Conservation (phyloP, 2,888 invertebrate species). For the Alitta virens region DNA sequence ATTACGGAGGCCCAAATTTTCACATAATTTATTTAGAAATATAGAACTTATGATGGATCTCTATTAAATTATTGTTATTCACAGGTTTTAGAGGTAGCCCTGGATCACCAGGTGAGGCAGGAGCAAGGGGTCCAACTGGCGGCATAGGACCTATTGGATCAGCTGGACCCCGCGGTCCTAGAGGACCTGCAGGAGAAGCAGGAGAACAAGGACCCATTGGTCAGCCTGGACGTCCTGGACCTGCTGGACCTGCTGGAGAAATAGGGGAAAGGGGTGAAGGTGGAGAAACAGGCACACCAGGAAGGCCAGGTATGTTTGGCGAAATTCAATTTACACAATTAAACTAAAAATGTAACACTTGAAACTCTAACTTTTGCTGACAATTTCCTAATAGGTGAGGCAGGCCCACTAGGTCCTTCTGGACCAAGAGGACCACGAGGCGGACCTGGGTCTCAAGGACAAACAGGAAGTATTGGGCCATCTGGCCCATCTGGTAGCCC, state of each 20-base stretch:
- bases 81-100: neutral
- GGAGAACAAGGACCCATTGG: constrained; percentile 16
- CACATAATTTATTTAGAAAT: no score
- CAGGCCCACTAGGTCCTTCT: constrained; percentile 8
- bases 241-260: constrained; percentile 17
- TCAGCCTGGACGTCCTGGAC: constrained; percentile 14
- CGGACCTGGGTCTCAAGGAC: constrained; percentile 15
- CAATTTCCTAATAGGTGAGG: constrained; percentile 7
- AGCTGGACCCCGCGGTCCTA: constrained; percentile 22
- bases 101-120: constrained; percentile 3
- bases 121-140: neutral
- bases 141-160: neutral
- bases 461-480: constrained; percentile 11
- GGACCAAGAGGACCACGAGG: constrained; percentile 15
- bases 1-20: no score
- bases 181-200: constrained; percentile 15
- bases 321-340: no score
- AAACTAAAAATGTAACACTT: no score
- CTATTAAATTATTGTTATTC: neutral
- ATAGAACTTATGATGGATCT: no score
- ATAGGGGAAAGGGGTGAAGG: constrained; percentile 11
- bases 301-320: neutral
- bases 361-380: no score
- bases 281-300: constrained; percentile 11
- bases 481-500: constrained; percentile 3